Percentiles rank a stretch among this genome's conserved stretches.
Evolutionary conservation across 1,140 invertebrate species (phyloP).

Genomic region (Tachypleus tridentatus): DNA sequence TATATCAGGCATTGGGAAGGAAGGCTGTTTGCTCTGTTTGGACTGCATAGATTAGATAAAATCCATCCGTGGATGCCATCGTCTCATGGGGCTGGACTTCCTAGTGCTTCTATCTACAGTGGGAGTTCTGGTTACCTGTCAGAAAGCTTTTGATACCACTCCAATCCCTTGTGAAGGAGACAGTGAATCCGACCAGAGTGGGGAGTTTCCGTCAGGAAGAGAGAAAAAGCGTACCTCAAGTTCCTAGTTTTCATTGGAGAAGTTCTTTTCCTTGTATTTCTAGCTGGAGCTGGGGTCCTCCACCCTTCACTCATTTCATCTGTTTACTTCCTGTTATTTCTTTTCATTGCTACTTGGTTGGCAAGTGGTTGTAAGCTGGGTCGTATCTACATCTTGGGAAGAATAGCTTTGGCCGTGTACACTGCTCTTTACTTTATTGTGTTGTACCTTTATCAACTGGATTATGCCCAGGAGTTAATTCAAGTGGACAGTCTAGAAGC

Average conservation of each 20-base stretch:
- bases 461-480: conserved; percentile 61
- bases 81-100: conserved; percentile 37
- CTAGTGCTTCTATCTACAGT: conserved; percentile 31
- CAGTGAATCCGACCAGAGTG: neutral
- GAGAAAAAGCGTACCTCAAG: conserved; percentile 13
- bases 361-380: conserved; percentile 55
- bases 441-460: conserved; percentile 75
- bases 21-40: conserved; percentile 48
- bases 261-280: conserved; percentile 28
- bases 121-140: conserved; percentile 30
- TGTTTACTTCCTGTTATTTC: conserved; percentile 49
- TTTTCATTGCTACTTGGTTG: conserved; percentile 77
- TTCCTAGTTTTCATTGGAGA: conserved; percentile 25
- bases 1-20: conserved; percentile 46
- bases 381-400: conserved; percentile 47
- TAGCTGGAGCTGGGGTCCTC: conserved; percentile 56
- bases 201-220: neutral
- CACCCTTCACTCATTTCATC: conserved; percentile 34
- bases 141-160: conserved; percentile 17
- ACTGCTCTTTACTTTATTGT: conserved; percentile 59
- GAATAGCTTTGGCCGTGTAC: conserved; percentile 49
- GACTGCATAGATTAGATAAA: conserved; percentile 52
- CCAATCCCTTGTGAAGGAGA: neutral
- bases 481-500: conserved; percentile 37
- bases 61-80: conserved; percentile 46